Evolutionary conservation across 2,797 vertebrate genomes (phyloP), one percentile per base, ranked within the genome.

Genomic region (Pampus argenteus): DNA sequence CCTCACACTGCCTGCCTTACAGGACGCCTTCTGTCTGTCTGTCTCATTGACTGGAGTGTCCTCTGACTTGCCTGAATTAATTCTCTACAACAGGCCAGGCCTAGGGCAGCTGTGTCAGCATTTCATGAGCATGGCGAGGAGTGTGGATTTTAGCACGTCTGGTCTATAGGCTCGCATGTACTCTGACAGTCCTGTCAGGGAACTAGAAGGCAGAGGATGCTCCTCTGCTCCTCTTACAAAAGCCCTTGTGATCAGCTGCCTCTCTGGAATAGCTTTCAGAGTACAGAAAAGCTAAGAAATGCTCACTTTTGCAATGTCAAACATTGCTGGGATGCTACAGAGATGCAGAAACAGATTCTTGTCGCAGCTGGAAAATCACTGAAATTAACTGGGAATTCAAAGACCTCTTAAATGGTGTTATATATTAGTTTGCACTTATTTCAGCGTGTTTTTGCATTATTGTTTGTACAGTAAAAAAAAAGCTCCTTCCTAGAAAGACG

Each of bases 91-190:
- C 91, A 91, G 85, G 85, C 89, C 90, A 81, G 80, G 87, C 92
- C 84, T 82, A 83, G 91, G 91, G 93, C 92, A 91, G 93, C 87
- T 89, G 91, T 93, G 94, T 94, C 93, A 94, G 93, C 83, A 84
- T 88, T 92, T 91, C 87, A 84, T 45, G 70, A 74, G 81, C 83
- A 67, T 67, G 76, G 71, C 58, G 81, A 86, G 79, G 74, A 73
- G 82, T 81, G 84, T 60, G 22, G 81, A 87, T 92, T 90, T 87
- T 64, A 86, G 69, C 86, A 52, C 14, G 71, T 84, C 82, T 85
- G 86, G 85, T 92, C 86, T 87, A 71, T 75, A 79, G 85, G 78
- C 83, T 66, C 38, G 48, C 66, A 50, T 83, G 79, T 84, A 28
- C 73, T 78, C 78, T 85, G 84, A 90, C 87, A 82, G 71, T 82